Conservation (phyloP, 2,888 invertebrate species). For the Eulithis prunata region DNA sequence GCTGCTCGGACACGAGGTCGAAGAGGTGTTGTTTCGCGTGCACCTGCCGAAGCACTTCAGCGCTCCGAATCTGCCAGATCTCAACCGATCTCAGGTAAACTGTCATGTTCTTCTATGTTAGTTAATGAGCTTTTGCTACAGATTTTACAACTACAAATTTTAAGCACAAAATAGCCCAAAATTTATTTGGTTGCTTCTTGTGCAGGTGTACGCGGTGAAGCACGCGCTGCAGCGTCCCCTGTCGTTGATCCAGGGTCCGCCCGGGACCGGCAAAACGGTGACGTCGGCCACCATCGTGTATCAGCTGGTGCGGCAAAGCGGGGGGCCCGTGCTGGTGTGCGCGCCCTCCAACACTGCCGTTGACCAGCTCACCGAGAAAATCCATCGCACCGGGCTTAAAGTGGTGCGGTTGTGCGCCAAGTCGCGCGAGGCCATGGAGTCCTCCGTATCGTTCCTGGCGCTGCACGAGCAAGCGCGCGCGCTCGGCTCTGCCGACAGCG, state of each 20-base stretch:
- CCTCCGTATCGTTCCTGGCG: slow-evolving; percentile 97
- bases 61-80: slow-evolving; percentile 98
- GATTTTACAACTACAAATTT: no score
- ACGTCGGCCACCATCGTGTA: slow-evolving; percentile 99
- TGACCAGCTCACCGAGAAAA: slow-evolving; percentile 99
- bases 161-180: no score
- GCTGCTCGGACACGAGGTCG: slow-evolving; percentile 96
- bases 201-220: slow-evolving; percentile 96
- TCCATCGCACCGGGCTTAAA: slow-evolving; percentile 98
- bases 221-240: slow-evolving; percentile 98
- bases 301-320: slow-evolving; percentile 97
- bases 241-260: slow-evolving; percentile 98
- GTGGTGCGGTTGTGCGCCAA: slow-evolving; percentile 98
- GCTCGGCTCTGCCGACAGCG: slow-evolving; percentile 94
- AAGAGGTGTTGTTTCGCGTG: slow-evolving; percentile 95
- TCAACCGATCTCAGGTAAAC: slow-evolving; percentile 95
- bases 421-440: slow-evolving; percentile 98
- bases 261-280: slow-evolving; percentile 99
- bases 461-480: slow-evolving; percentile 98
- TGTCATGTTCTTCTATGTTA: not conserved
- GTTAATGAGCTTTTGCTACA: no score
- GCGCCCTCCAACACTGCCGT: slow-evolving; percentile 99
- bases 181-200: no score
- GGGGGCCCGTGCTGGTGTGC: slow-evolving; percentile 97
- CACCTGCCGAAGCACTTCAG: slow-evolving; percentile 98